Conservation (phyloP, 1,140 invertebrate genomes). For the Trissolcus basalis region DNA sequence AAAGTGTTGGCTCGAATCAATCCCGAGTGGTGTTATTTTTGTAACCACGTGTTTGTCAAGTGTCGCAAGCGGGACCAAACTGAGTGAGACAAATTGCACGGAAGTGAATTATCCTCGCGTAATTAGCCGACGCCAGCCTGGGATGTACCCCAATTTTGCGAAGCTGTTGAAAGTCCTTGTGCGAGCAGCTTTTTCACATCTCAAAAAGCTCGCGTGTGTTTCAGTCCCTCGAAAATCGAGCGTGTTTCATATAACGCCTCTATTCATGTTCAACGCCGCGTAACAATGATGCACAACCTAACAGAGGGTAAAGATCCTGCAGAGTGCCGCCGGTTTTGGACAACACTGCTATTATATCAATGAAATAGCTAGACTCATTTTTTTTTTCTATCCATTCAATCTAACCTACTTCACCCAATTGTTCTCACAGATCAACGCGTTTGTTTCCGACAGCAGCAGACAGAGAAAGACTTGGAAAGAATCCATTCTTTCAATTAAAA, state of each 20-base stretch:
- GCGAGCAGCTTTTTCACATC: constrained; percentile 41
- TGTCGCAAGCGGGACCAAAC: constrained; percentile 1
- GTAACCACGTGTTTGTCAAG: not conserved
- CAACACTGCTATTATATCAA: constrained; percentile 22
- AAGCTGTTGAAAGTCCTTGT: constrained; percentile 40
- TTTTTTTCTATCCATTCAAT: not conserved
- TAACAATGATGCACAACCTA: constrained; percentile 41
- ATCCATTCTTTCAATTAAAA: no score
- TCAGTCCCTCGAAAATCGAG: constrained; percentile 35
- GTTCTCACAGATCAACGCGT: no score
- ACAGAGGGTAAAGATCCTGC: constrained; percentile 46
- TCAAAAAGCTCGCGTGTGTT: constrained; percentile 31
- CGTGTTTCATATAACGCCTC: constrained; percentile 33
- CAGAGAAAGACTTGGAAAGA: no score
- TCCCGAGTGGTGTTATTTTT: not conserved
- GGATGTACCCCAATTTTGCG: constrained; percentile 36
- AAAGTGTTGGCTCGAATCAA: not conserved
- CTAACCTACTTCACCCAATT: not conserved
- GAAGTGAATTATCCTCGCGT: constrained; percentile 44
- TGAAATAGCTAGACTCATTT: constrained; percentile 18
- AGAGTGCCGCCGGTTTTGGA: constrained; percentile 42
- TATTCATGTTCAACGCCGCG: constrained; percentile 43
- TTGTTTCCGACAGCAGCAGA: no score
- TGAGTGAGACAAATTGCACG: constrained; percentile 31
- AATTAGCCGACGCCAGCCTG: constrained; percentile 28